phyloP scores from a whole-genome alignment of 2,888 invertebrate species.

The Caradrina kadenii region DNA sequence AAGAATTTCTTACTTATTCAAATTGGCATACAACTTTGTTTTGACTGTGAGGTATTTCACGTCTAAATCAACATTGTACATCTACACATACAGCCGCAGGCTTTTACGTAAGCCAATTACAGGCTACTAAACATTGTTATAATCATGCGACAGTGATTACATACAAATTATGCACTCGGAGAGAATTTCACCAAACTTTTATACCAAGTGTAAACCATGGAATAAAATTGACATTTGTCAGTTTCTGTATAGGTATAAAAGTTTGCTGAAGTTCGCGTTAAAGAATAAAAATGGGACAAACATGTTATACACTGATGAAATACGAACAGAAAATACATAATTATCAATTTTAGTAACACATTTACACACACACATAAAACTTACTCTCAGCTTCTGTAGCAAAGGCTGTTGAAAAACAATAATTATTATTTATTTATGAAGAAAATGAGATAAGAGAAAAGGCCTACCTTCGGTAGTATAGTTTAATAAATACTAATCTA shows the following conservation, averaged over 20 bases:
- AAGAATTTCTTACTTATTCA: not conserved
- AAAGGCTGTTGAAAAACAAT: constrained; percentile 41
- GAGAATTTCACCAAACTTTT: no score
- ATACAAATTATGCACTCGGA: not conserved
- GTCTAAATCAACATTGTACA: not conserved
- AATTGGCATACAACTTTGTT: not conserved
- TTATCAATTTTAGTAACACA: constrained; percentile 40
- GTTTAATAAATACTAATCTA: no score
- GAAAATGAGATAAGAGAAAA: not conserved
- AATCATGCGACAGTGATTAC: not conserved
- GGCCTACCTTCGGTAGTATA: no score
- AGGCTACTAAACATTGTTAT: not conserved
- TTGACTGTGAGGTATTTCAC: not conserved
- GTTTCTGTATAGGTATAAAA: no score
- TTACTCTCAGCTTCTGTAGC: constrained; percentile 40
- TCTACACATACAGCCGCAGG: not conserved
- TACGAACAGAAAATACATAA: constrained; percentile 5
- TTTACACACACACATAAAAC: constrained; percentile 33
- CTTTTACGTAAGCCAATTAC: constrained; percentile 3
- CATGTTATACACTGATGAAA: constrained; percentile 35
- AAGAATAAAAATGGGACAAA: not conserved
- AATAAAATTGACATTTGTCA: no score
- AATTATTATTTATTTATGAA: not conserved
- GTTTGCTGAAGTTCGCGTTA: no score
- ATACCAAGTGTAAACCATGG: no score